phyloP scores from a whole-genome alignment of 2,113 vertebrate genomes.

The Cyprinodon brontotheroides region DNA sequence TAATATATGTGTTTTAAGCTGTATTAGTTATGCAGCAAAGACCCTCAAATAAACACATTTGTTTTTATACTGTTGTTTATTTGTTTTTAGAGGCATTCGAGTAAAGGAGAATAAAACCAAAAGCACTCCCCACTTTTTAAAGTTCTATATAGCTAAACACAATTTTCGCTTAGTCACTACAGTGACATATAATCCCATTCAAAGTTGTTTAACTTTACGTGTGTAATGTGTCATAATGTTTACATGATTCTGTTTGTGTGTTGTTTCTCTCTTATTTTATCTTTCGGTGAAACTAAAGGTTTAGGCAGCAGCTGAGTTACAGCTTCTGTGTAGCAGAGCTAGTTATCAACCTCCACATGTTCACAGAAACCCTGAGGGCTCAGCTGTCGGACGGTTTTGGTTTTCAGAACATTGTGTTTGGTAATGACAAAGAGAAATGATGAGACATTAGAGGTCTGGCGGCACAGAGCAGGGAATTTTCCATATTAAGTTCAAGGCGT shows the following conservation, averaged over 20 bases:
- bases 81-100: too few species aligned
- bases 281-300: not conserved
- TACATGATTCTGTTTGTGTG: not conserved
- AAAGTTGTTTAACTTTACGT: not conserved
- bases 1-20: too few species aligned
- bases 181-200: too few species aligned
- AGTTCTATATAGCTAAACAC: too few species aligned
- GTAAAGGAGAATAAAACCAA: too few species aligned
- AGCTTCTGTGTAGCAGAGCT: constrained; percentile 10
- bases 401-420: constrained; percentile 30
- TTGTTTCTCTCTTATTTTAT: not conserved
- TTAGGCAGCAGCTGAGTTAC: not conserved
- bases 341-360: not conserved
- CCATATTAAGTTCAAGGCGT: constrained; percentile 37
- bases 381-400: constrained; percentile 30
- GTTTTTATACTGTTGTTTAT: too few species aligned
- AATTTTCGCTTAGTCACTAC: too few species aligned
- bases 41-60: too few species aligned
- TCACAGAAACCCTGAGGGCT: constrained; percentile 3
- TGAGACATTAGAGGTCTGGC: constrained; percentile 17
- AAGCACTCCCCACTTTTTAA: too few species aligned
- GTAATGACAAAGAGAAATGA: constrained; percentile 31
- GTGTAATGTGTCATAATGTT: not conserved
- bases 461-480: constrained; percentile 47
- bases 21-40: too few species aligned